A percentile compares a stretch with the other conserved stretches of the same genome.
These are phyloP conservation scores for Centropus bengalensis DNA, from an alignment of 2,113 vertebrate species.

Conservation along the genomic window DNA sequence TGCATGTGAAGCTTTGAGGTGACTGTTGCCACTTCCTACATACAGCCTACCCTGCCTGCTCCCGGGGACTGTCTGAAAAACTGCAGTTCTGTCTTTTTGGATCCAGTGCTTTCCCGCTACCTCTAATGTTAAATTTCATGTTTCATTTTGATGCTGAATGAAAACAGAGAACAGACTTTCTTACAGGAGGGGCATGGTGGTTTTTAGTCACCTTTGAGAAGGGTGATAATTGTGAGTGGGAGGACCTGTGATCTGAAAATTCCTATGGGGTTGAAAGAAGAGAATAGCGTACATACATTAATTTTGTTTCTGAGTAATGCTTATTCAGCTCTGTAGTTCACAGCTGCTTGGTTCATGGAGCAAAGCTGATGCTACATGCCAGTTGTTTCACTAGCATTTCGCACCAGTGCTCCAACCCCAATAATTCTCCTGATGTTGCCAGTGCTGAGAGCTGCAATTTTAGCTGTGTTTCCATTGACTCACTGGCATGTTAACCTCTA, in stretches of 20 bases:
- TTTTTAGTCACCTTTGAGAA: neutral
- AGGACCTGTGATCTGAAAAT: neutral
- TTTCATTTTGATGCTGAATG: neutral
- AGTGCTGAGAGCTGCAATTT: neutral
- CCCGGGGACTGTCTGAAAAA: neutral
- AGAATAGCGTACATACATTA: neutral
- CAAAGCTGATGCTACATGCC: neutral
- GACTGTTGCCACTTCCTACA: neutral
- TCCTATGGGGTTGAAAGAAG: neutral
- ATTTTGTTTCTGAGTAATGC: neutral
- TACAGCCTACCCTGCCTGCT: neutral
- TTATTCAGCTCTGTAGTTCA: neutral
- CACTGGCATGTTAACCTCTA: neutral
- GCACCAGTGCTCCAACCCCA: neutral
- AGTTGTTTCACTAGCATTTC: neutral
- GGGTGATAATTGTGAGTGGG: neutral
- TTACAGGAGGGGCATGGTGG: neutral
- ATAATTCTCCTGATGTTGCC: neutral
- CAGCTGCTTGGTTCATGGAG: neutral
- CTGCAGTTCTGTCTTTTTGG: neutral
- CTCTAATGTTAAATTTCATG: neutral
- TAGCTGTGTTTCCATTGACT: neutral
- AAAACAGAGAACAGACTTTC: neutral
- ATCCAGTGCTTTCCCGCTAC: neutral
- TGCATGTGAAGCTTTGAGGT: rapidly evolving